phyloP scores from a whole-genome alignment of 2,113 vertebrate genomes.

The Tragelaphus strepsiceros region DNA sequence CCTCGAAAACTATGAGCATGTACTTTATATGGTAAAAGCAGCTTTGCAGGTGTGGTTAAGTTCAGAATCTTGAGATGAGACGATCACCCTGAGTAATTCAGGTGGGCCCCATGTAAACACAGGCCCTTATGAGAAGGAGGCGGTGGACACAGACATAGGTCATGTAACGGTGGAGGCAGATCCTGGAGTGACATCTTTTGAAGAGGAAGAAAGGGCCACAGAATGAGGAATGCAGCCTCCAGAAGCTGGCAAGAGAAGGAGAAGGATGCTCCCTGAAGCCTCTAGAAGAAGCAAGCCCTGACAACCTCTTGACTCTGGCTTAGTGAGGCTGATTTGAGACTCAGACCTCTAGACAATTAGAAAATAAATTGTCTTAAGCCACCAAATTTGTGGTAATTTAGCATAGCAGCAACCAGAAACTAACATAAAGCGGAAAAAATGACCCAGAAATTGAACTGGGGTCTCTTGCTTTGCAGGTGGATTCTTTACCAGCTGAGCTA shows the following conservation, averaged over 20 bases:
- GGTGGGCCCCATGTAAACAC: background rate
- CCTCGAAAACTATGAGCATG: background rate
- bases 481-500: background rate
- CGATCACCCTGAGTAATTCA: background rate
- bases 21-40: background rate
- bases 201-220: background rate
- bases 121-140: background rate
- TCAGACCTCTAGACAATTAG: background rate
- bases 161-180: background rate
- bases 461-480: background rate
- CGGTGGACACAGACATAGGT: background rate
- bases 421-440: background rate
- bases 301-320: background rate
- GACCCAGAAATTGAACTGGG: background rate
- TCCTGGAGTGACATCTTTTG: background rate
- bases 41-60: background rate
- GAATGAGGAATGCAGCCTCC: background rate
- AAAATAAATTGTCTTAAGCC: background rate
- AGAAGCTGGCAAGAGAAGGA: background rate
- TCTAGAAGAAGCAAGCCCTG: background rate
- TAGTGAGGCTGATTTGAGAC: background rate
- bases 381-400: background rate
- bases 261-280: background rate
- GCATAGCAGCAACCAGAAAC: background rate
- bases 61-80: background rate